Evolutionary conservation across 2,888 invertebrate genomes (phyloP).

Genomic region (Aphrophora alni): DNA sequence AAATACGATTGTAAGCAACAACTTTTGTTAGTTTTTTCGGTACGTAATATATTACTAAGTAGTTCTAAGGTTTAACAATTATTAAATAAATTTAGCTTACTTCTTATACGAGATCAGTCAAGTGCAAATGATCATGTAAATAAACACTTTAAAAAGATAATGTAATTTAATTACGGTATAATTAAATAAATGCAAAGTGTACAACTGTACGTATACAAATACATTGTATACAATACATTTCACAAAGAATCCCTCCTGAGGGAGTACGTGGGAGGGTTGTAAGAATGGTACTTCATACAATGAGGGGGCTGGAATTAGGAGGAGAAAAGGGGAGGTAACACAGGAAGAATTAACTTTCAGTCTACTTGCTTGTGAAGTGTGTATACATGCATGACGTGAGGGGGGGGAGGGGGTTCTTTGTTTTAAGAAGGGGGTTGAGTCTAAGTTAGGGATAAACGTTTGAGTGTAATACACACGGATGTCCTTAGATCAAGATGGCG

Average conservation of each 20-base stretch:
- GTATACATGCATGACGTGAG: neutral
- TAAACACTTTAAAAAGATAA: too few relatives aligned
- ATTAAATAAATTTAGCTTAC: too few relatives aligned
- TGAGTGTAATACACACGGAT: neutral
- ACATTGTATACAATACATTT: neutral
- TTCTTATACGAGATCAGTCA: too few relatives aligned
- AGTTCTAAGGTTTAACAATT: too few relatives aligned
- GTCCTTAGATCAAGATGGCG: neutral
- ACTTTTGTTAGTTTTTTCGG: too few relatives aligned
- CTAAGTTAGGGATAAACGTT: neutral
- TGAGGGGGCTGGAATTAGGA: neutral
- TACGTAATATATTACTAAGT: too few relatives aligned
- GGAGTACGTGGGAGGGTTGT: neutral
- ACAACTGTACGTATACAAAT: too few relatives aligned
- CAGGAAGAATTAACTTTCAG: neutral
- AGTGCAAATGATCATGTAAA: too few relatives aligned
- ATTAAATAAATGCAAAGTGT: too few relatives aligned
- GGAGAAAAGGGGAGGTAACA: neutral
- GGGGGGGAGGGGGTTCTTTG: neutral
- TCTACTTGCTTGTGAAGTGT: neutral
- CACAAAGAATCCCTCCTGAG: neutral
- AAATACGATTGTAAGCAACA: too few relatives aligned
- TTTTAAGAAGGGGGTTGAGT: neutral
- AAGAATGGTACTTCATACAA: conserved; percentile 2
- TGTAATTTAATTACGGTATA: too few relatives aligned